Base-by-base conservation (phyloP, 2,797 vertebrate genomes). In the Melanogrammus aeglefinus region DNA sequence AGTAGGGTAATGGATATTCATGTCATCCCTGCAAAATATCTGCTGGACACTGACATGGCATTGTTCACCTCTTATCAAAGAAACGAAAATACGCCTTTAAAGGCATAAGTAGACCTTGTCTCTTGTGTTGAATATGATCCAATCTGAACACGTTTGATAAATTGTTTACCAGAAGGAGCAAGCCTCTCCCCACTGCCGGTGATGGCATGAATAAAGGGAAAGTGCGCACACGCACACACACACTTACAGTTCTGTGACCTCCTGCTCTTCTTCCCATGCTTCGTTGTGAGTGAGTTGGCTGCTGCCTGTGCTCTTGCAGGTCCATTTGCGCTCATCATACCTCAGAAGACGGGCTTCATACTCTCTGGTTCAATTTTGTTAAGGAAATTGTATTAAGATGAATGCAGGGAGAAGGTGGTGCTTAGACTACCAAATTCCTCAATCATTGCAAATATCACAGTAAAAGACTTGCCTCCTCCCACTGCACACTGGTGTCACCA, bases 241-340 rank as follows among this genome's bases (percentile, higher is more conserved):
- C 16, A 63, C 97, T 98, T 83, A 99, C 98, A 99, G 93, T 87
- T 99, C 98, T 0, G 97, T 96, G 72, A 99, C 98, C 92, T 99
- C 98, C 94, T 99, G 98, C 84, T 99, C 98, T 87, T 99, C 98
- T 75, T 99, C 98, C 98, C 98, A 99, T 79, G 98, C 98, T 84
- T 99, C 98, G 84, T 96, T 96, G 90, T 99, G 98, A 0, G 98
- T 99, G 84, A 99, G 96, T 89, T 99, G 98, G 87, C 89, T 95
- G 93, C 98, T 99, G 85, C 98, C 98, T 0, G 98, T 99, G 90
- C 98, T 99, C 88, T 98, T 99, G 90, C 98, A 99, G 0, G 97
- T 99, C 98, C 98, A 99, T 86, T 99, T 96, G 72, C 97, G 93
- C 79, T 99, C 97, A 0, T 79, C 86, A 86, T 99, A 99, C 57